A percentile compares a stretch with the other conserved stretches of the same genome.
phyloP scores from a whole-genome alignment of 2,888 invertebrate genomes.

The Scaptomyza caliginosa region DNA sequence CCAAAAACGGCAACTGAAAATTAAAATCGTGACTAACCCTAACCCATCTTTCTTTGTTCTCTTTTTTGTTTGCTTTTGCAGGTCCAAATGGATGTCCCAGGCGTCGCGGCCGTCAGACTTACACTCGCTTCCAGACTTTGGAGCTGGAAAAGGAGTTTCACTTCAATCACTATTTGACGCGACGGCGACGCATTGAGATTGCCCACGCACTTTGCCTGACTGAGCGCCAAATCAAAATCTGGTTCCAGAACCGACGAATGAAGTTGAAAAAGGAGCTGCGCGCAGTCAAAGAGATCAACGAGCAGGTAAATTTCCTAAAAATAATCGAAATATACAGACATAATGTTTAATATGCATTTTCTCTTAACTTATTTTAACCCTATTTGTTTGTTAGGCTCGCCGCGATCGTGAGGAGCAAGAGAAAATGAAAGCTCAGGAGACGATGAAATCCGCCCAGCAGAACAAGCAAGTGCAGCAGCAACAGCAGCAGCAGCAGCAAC shows the following conservation, averaged over 20 bases:
- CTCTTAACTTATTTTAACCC: not conserved
- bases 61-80: slow-evolving; percentile 86
- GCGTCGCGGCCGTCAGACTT: slow-evolving; percentile 97
- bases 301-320: no score
- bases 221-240: slow-evolving; percentile 98
- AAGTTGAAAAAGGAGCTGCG: slow-evolving; percentile 97
- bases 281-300: slow-evolving; percentile 97
- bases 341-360: slow-evolving; percentile 14
- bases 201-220: slow-evolving; percentile 98
- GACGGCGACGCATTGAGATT: slow-evolving; percentile 98
- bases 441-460: slow-evolving; percentile 93
- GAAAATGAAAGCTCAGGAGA: slow-evolving; percentile 94
- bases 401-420: slow-evolving; percentile 96
- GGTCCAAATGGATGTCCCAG: slow-evolving; percentile 98
- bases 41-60: slow-evolving; percentile 60
- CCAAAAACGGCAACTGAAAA: slow-evolving; percentile 49
- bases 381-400: slow-evolving; percentile 86
- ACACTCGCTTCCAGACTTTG: slow-evolving; percentile 98
- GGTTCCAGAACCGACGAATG: slow-evolving; percentile 99
- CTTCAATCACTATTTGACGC: slow-evolving; percentile 98
- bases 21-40: slow-evolving; percentile 41
- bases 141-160: slow-evolving; percentile 99
- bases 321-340: no score
- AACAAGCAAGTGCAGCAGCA: slow-evolving; percentile 86
- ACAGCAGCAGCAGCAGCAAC: slow-evolving; percentile 81